These are phyloP conservation scores for Alloplasta piceator DNA, from an alignment of 2,888 invertebrate genomes.

Conservation along the genomic window DNA sequence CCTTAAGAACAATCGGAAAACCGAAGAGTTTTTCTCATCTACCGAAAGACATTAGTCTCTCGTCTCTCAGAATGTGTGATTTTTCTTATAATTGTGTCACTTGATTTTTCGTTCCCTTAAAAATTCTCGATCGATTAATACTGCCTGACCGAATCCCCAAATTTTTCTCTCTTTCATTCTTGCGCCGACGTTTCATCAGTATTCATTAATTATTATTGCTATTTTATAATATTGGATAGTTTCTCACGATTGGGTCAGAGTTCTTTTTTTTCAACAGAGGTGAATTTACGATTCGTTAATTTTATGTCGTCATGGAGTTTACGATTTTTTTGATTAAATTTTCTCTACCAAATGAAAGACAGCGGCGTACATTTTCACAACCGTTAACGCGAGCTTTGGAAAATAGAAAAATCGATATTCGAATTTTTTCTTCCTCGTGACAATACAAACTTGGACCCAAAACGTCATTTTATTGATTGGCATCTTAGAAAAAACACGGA, in stretches of 20 bases:
- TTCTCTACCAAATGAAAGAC: not conserved
- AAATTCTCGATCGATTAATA: conserved; percentile 55
- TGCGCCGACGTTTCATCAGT: conserved; percentile 30
- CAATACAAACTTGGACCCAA: conserved; percentile 61
- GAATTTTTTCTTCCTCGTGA: conserved; percentile 39
- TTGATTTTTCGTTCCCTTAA: not conserved
- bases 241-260: conserved; percentile 57
- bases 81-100: conserved; percentile 51
- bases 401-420: conserved; percentile 9
- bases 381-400: conserved; percentile 7
- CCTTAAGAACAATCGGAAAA: no score
- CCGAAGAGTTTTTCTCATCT: no score
- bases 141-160: conserved; percentile 42
- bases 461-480: conserved; percentile 63
- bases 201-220: conserved; percentile 36
- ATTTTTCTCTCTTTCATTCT: conserved; percentile 45
- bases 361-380: conserved; percentile 5
- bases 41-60: no score
- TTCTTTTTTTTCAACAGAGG: conserved; percentile 43
- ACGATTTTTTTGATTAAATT: conserved; percentile 1
- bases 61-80: no score
- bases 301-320: conserved; percentile 55
- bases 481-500: conserved; percentile 54
- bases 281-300: conserved; percentile 41
- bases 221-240: conserved; percentile 21